Percentiles rank a stretch among this genome's conserved stretches.
phyloP scores from a whole-genome alignment of 2,888 invertebrate genomes.

The Lottia scabra region DNA sequence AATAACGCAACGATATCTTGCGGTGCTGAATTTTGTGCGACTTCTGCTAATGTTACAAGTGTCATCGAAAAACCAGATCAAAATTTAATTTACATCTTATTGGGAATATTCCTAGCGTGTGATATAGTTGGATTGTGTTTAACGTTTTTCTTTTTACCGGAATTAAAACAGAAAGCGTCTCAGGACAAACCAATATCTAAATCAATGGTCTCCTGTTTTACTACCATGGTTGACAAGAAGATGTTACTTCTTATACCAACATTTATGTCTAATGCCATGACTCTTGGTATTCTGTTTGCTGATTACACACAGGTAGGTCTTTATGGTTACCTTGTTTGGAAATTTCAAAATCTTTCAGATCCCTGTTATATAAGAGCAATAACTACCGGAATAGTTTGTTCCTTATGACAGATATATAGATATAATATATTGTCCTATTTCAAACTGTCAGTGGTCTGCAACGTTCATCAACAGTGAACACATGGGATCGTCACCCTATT shows the following conservation, averaged over 20 bases:
- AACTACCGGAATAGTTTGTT: too few species aligned
- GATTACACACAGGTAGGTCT: conserved; percentile 60
- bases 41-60: conserved; percentile 29
- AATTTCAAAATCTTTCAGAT: too few species aligned
- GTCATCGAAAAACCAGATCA: conserved; percentile 34
- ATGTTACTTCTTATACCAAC: conserved; percentile 54
- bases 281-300: conserved; percentile 56
- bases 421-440: too few species aligned
- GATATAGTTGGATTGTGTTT: conserved; percentile 45
- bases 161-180: conserved; percentile 25
- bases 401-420: too few species aligned
- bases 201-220: conserved; percentile 36
- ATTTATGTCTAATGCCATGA: conserved; percentile 55
- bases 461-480: too few species aligned
- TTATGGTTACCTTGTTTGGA: neutral
- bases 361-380: too few species aligned
- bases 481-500: too few species aligned
- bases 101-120: conserved; percentile 46
- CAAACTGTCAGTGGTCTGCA: too few species aligned
- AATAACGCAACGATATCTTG: conserved; percentile 38
- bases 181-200: conserved; percentile 20
- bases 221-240: conserved; percentile 34
- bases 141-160: conserved; percentile 42
- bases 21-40: conserved; percentile 43
- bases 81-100: conserved; percentile 44